These are phyloP conservation scores for Pegoplata infirma DNA, from an alignment of 2,888 invertebrate species.

Conservation along the genomic window DNA sequence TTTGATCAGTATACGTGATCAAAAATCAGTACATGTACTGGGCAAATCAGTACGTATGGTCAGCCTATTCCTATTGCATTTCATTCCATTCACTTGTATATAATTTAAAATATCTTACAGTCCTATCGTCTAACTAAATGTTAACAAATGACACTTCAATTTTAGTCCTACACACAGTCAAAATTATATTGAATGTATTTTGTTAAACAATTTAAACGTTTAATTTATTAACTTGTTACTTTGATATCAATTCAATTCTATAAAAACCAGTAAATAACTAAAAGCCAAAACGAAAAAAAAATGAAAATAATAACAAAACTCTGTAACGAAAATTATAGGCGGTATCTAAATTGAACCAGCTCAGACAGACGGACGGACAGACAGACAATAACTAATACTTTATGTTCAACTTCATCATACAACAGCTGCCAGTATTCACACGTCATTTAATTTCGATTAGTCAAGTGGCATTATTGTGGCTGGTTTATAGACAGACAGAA, in stretches of 20 bases:
- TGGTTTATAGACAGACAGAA: background rate
- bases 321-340: slow-evolving; percentile 39
- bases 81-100: too few relatives aligned
- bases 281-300: background rate
- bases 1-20: too few relatives aligned
- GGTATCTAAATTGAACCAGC: slow-evolving; percentile 35
- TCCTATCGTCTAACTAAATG: background rate
- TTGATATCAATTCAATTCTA: slow-evolving; percentile 23
- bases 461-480: slow-evolving; percentile 58
- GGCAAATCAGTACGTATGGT: too few relatives aligned
- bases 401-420: slow-evolving; percentile 12
- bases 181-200: background rate
- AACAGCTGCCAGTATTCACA: slow-evolving; percentile 76
- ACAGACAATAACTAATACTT: slow-evolving; percentile 29
- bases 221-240: slow-evolving; percentile 24
- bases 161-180: background rate
- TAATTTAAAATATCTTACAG: background rate
- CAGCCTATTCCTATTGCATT: too few relatives aligned
- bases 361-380: too few relatives aligned
- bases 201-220: slow-evolving; percentile 2
- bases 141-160: background rate
- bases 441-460: slow-evolving; percentile 78
- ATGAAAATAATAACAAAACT: slow-evolving; percentile 2
- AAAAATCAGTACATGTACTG: too few relatives aligned
- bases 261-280: background rate